Evolutionary conservation across 2,888 invertebrate species (phyloP).

Genomic region (Creontiades dilutus): DNA sequence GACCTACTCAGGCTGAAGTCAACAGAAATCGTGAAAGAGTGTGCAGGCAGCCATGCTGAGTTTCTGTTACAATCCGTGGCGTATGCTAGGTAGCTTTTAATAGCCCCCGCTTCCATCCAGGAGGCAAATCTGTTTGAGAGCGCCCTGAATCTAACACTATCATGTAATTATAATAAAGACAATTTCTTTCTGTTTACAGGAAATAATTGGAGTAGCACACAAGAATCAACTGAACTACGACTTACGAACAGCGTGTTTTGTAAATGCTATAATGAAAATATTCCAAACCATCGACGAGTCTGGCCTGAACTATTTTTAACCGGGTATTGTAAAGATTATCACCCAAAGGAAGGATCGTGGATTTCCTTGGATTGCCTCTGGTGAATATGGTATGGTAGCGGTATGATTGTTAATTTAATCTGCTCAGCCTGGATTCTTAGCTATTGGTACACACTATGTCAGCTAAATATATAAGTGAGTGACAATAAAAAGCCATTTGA

Average conservation of each 20-base stretch:
- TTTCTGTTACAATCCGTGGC: conserved; percentile 10
- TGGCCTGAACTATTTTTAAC: conserved; percentile 78
- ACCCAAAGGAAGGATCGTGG: too few relatives aligned
- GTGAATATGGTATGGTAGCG: too few relatives aligned
- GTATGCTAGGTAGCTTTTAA: conserved; percentile 48
- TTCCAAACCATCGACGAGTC: conserved; percentile 81
- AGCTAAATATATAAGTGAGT: too few relatives aligned
- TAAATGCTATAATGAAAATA: conserved; percentile 81
- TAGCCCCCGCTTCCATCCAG: conserved; percentile 65
- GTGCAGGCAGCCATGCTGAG: conserved; percentile 51
- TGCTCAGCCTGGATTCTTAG: too few relatives aligned
- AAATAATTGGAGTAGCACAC: conserved; percentile 84
- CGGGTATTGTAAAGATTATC: too few relatives aligned
- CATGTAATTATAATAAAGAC: too few relatives aligned
- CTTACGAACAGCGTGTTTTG: conserved; percentile 82
- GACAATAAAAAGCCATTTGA: too few relatives aligned
- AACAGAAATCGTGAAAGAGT: conserved; percentile 60
- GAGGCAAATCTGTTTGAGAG: too few relatives aligned
- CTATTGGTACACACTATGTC: too few relatives aligned
- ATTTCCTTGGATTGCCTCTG: too few relatives aligned
- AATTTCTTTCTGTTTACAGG: conserved; percentile 78
- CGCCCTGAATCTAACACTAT: too few relatives aligned
- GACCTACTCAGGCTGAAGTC: conserved; percentile 57
- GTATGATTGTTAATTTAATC: too few relatives aligned
- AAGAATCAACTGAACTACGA: conserved; percentile 87